Base-by-base conservation (phyloP, 2,113 vertebrate genomes). In the Ancistrus triradiatus region DNA sequence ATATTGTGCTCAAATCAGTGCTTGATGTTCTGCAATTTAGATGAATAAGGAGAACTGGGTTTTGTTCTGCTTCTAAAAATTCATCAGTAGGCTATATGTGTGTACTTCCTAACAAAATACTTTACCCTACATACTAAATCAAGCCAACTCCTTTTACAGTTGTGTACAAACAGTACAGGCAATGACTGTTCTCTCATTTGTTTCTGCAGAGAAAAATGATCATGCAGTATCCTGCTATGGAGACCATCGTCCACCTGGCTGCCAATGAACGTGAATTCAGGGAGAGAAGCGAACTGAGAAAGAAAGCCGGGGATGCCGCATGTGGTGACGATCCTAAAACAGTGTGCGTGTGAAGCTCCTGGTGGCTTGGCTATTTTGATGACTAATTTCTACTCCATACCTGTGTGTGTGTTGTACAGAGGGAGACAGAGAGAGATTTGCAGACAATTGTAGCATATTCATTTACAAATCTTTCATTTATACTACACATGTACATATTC, bases 191-290 rank as follows among this genome's bases (percentile, higher is more conserved):
- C 27, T 33, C 0, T 68, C 57, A 25, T 51, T 19, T 25, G 17
- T 55, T 24, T 17, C 46, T 70, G 15, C 80, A 90, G 88, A 84
- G 74, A 61, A 83, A 77, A 71, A 80, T 48, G 74, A 73, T 76
- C 31, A 50, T 86, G 21, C 84, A 74, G 60, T 89, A 78, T 49
- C 81, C 84, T 0, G 83, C 86, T 0, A 60, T 90, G 77, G 88
- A 90, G 74, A 80, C 80, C 0, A 86, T 90, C 19, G 74, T 87
- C 70, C 86, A 88, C 9, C 66, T 62, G 2, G 21, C 70, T 7
- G 76, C 79, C 24, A 84, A 77, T 8, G 78, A 84, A 40, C 75
- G 71, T n/a, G 86, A 87, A 68, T 24, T 61, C 49, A 74, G 40
- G 72, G 78, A 83, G 18, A 76, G 71, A 19, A 59, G 10, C 42